Evolutionary conservation across 2,888 invertebrate genomes (phyloP).

Genomic region (Cryptocephalus moraei): DNA sequence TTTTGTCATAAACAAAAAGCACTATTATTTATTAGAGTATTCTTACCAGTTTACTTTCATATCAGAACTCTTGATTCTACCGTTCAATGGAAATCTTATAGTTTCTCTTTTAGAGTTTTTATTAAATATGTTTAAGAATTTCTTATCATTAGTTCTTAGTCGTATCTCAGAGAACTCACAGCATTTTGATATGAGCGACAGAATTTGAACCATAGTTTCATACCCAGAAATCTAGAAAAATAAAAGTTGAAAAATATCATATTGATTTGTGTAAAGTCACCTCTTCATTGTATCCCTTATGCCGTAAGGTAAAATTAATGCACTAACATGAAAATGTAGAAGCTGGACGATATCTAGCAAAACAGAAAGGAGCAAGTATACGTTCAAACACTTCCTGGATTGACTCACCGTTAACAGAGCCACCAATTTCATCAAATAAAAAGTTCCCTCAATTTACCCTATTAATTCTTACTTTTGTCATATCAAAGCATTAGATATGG

Average conservation of each 20-base stretch:
- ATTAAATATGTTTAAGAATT: constrained; percentile 57
- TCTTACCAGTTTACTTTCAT: constrained; percentile 70
- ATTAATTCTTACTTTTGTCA: no score
- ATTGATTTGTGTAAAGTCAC: background rate
- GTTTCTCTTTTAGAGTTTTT: constrained; percentile 46
- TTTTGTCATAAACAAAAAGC: background rate
- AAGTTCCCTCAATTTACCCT: no score
- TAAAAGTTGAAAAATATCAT: background rate
- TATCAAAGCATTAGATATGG: no score
- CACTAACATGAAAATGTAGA: background rate
- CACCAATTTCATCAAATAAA: no score
- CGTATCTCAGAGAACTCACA: constrained; percentile 60
- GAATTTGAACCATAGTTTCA: constrained; percentile 46
- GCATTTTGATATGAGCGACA: constrained; percentile 48
- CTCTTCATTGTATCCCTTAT: background rate
- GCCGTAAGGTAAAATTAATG: background rate
- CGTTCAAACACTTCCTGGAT: no score
- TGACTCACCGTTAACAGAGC: no score
- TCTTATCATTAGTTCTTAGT: constrained; percentile 58
- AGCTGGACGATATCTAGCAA: background rate
- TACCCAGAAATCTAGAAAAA: constrained; percentile 46
- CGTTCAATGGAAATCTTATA: constrained; percentile 59
- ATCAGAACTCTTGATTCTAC: constrained; percentile 56
- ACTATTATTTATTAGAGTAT: background rate
- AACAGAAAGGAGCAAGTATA: background rate